These are phyloP conservation scores for Procavia capensis DNA, from an alignment of 2,113 vertebrate species.

Conservation along the genomic window DNA sequence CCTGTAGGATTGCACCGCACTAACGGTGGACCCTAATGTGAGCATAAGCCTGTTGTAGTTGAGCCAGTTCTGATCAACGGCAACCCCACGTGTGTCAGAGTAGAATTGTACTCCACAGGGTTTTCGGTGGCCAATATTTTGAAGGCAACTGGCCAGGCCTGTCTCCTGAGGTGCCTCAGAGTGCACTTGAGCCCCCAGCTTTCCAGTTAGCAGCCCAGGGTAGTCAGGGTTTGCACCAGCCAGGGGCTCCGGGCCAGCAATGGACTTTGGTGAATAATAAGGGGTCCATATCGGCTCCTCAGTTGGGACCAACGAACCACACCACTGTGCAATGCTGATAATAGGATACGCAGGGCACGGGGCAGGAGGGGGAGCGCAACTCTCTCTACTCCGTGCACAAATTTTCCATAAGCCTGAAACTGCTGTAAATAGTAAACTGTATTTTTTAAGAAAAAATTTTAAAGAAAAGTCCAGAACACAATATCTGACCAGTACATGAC, in stretches of 20 bases:
- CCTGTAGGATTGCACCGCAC: not conserved
- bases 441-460: not conserved
- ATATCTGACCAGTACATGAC: not conserved
- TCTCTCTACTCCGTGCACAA: not conserved
- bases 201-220: not conserved
- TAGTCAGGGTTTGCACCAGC: not conserved
- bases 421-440: not conserved
- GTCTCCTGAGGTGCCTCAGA: not conserved
- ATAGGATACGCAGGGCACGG: not conserved
- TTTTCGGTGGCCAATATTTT: not conserved
- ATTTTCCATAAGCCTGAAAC: not conserved
- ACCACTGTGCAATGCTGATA: too few species aligned
- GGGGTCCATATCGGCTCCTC: not conserved
- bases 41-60: not conserved
- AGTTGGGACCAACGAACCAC: too few species aligned
- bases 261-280: not conserved
- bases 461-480: not conserved
- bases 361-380: not conserved
- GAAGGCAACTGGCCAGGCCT: not conserved
- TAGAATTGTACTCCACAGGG: not conserved
- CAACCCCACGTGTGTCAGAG: not conserved
- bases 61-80: not conserved
- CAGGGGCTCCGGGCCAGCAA: not conserved
- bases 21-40: not conserved
- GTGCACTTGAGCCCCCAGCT: not conserved